These are phyloP conservation scores for Theodoxus fluviatilis DNA, from an alignment of 2,888 invertebrate genomes.

Conservation along the genomic window DNA sequence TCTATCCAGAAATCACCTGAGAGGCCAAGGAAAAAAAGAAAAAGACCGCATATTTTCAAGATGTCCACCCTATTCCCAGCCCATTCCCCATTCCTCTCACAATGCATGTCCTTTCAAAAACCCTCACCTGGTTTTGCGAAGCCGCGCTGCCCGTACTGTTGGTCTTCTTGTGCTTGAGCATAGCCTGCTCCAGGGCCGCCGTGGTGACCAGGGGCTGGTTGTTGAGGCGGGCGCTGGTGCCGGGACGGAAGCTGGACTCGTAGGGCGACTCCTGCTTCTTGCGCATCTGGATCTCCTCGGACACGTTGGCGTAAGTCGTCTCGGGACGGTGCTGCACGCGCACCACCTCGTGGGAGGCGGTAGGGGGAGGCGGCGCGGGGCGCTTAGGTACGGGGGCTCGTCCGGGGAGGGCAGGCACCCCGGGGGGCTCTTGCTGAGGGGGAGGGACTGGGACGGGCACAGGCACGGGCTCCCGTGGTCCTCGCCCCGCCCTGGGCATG, in stretches of 20 bases:
- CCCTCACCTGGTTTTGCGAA: too few species aligned
- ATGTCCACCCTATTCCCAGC: too few species aligned
- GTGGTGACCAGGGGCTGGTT: constrained; percentile 79
- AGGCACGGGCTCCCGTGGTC: too few species aligned
- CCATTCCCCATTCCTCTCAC: too few species aligned
- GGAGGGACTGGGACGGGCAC: too few species aligned
- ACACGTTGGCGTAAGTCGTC: constrained; percentile 59
- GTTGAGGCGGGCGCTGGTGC: constrained; percentile 83
- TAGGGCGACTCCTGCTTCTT: constrained; percentile 39
- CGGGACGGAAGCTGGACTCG: constrained; percentile 86
- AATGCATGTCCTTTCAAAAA: too few species aligned
- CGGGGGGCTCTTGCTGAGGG: constrained; percentile 13
- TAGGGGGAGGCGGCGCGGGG: constrained; percentile 40
- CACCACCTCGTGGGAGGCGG: constrained; percentile 38
- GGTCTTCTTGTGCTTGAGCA: constrained; percentile 37
- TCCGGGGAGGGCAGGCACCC: constrained; percentile 41
- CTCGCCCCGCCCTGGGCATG: not conserved
- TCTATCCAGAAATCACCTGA: too few species aligned
- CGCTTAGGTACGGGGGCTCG: constrained; percentile 44
- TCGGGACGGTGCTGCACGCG: constrained; percentile 44
- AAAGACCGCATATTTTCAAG: too few species aligned
- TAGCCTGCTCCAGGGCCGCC: constrained; percentile 35
- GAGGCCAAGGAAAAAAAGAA: too few species aligned
- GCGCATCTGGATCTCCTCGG: constrained; percentile 35
- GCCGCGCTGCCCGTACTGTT: constrained; percentile 35